A percentile compares a stretch with the other conserved stretches of the same genome.
phyloP scores from a whole-genome alignment of 2,113 vertebrate genomes.

The Poeciliopsis turrubarensis region DNA sequence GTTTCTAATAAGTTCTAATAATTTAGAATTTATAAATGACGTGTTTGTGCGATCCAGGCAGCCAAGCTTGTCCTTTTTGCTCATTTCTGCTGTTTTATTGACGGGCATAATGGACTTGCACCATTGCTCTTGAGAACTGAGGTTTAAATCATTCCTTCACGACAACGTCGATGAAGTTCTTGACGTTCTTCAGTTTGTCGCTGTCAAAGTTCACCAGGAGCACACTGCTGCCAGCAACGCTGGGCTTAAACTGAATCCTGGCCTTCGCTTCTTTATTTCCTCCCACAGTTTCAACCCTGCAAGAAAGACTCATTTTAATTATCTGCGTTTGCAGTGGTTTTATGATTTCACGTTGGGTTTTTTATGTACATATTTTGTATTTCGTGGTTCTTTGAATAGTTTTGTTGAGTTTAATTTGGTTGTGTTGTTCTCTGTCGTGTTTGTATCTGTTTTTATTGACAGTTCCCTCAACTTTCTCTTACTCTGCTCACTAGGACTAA shows the following conservation, averaged over 20 bases:
- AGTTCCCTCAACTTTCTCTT: too few relatives aligned
- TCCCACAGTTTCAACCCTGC: conserved; percentile 69
- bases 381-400: too few relatives aligned
- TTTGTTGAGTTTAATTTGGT: not conserved
- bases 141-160: conserved; percentile 42
- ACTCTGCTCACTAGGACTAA: too few relatives aligned
- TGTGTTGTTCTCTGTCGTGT: not conserved
- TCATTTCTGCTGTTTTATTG: too few relatives aligned
- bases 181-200: conserved; percentile 84
- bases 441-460: too few relatives aligned
- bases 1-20: too few relatives aligned
- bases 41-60: too few relatives aligned
- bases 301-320: conserved; percentile 2
- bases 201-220: conserved; percentile 90
- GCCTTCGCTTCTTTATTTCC: conserved; percentile 68
- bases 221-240: conserved; percentile 70
- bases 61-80: too few relatives aligned
- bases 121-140: not conserved
- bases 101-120: too few relatives aligned
- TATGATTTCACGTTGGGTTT: too few relatives aligned
- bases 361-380: too few relatives aligned
- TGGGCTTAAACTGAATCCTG: conserved; percentile 79
- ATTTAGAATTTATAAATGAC: too few relatives aligned
- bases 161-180: conserved; percentile 66
- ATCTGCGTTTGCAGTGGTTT: not conserved